A percentile compares a stretch with the other conserved stretches of the same genome.
phyloP scores from a whole-genome alignment of 2,113 vertebrate genomes.

The Semnopithecus entellus region DNA sequence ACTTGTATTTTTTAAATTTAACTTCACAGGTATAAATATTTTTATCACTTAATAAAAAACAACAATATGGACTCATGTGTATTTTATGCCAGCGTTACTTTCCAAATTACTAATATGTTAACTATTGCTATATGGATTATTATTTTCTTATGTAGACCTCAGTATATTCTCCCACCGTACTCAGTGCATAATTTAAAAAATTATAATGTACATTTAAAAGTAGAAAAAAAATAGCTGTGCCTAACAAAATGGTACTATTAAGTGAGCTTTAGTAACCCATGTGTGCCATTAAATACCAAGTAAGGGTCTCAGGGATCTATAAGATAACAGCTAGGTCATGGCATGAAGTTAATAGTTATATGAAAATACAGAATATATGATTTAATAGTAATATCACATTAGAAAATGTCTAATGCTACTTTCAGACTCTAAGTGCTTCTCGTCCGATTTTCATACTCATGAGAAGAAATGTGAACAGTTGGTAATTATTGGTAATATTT shows the following conservation, averaged over 20 bases:
- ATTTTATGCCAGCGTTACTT: background rate
- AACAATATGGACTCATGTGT: background rate
- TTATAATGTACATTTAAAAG: background rate
- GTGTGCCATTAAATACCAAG: background rate
- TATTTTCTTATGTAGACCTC: background rate
- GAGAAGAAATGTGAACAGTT: background rate
- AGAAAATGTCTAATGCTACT: background rate
- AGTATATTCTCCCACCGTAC: background rate
- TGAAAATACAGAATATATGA: background rate
- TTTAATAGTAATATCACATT: background rate
- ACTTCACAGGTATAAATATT: background rate
- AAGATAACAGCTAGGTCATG: background rate
- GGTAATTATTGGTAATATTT: background rate
- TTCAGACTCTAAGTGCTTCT: background rate
- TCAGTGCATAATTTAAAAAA: background rate
- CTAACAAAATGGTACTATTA: background rate
- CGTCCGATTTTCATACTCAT: background rate
- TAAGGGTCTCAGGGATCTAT: background rate
- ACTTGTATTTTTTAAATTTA: background rate
- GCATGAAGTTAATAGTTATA: background rate
- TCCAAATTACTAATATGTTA: background rate
- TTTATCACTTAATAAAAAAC: background rate
- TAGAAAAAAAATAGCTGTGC: background rate
- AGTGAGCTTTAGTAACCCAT: background rate
- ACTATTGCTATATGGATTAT: background rate